Evolutionary conservation across 2,797 vertebrate species (phyloP).

Genomic region (Craterocephalus amniculus): DNA sequence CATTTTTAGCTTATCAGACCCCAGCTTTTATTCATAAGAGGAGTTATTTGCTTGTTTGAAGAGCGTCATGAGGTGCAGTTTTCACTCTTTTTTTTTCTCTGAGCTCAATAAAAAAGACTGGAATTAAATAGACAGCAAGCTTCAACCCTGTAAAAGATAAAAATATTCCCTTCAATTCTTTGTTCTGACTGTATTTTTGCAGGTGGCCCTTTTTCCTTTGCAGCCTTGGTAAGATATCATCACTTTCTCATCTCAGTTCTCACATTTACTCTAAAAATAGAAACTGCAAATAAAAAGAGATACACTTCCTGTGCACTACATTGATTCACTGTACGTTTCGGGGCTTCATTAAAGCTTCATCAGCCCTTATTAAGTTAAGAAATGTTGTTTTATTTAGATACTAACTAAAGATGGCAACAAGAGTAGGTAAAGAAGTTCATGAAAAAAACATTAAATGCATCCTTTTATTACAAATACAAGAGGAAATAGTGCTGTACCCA

Average conservation of each 20-base stretch:
- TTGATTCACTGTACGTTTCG: background rate
- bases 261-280: constrained; percentile 47
- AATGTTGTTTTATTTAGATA: background rate
- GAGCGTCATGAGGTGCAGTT: too few relatives aligned
- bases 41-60: background rate
- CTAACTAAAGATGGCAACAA: background rate
- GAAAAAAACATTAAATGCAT: background rate
- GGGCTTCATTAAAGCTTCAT: background rate
- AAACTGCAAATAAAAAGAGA: constrained; percentile 30
- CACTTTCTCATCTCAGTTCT: constrained; percentile 9
- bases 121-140: background rate
- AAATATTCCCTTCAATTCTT: background rate
- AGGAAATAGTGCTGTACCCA: constrained; percentile 11
- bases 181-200: background rate
- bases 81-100: too few relatives aligned
- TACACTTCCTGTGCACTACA: constrained; percentile 29
- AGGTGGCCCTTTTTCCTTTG: constrained; percentile 6
- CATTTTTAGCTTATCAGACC: background rate
- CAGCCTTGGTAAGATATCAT: constrained; percentile 5
- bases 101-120: background rate
- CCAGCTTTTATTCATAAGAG: background rate
- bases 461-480: background rate
- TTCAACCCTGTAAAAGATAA: background rate
- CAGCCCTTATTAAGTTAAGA: background rate
- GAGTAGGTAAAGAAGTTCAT: background rate